phyloP scores from a whole-genome alignment of 2,113 vertebrate species.

The Castor canadensis region DNA sequence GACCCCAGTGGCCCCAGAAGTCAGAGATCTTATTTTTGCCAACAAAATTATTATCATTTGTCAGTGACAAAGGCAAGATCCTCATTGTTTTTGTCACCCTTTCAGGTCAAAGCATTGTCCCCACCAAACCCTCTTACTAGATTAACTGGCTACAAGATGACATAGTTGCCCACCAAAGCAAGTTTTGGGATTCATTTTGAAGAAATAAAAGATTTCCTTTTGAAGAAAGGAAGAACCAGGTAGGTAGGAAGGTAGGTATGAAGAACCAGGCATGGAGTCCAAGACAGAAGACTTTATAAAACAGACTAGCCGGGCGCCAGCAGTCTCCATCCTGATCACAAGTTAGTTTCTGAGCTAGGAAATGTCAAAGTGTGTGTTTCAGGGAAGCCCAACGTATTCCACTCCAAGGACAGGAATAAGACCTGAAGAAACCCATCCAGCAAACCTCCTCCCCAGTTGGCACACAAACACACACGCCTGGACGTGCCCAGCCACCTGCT shows the following conservation, averaged over 20 bases:
- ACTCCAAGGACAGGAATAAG: background rate
- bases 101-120: background rate
- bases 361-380: background rate
- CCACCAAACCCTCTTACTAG: background rate
- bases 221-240: background rate
- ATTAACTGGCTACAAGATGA: background rate
- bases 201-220: background rate
- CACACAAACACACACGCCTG: background rate
- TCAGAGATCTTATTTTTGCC: background rate
- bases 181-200: background rate
- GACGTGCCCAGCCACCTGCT: background rate
- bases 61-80: background rate
- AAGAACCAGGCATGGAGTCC: background rate
- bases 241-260: too few relatives aligned
- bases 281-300: background rate
- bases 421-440: background rate
- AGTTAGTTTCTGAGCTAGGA: background rate
- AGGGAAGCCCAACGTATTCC: background rate
- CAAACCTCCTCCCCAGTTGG: background rate
- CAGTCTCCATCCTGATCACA: background rate
- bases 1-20: background rate
- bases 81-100: background rate
- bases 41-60: background rate
- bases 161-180: background rate
- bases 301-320: background rate